Percentiles rank a stretch among this genome's conserved stretches.
Evolutionary conservation across 2,888 invertebrate species (phyloP).

Genomic region (Glyphotaelius pellucidus): DNA sequence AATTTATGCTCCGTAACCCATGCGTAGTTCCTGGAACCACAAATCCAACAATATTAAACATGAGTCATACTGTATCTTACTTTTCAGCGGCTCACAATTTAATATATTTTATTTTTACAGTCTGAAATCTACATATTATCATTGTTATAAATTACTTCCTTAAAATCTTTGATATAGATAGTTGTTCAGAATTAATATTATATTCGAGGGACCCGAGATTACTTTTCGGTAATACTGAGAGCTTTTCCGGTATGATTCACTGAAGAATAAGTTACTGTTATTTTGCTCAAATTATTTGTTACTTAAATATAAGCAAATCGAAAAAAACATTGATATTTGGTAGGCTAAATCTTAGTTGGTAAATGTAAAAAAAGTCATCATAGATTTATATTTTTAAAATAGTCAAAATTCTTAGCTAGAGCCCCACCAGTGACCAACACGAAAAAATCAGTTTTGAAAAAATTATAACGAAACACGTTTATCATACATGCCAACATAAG

Average conservation of each 20-base stretch:
- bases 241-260: neutral
- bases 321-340: neutral
- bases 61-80: neutral
- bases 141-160: neutral
- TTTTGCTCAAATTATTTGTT: neutral
- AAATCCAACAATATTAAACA: constrained; percentile 18
- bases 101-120: neutral
- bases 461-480: no score
- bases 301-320: neutral
- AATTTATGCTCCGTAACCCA: constrained; percentile 8
- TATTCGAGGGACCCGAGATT: neutral
- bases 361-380: no score
- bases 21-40: constrained; percentile 12
- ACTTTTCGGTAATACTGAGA: neutral
- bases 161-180: neutral
- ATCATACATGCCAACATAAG: no score
- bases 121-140: neutral
- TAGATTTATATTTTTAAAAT: no score
- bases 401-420: no score
- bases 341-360: no score
- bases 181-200: neutral
- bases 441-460: no score
- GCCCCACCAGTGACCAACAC: no score
- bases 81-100: neutral
- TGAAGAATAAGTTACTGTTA: neutral